phyloP scores from a whole-genome alignment of 2,888 invertebrate genomes.

The Clostera curtula region DNA sequence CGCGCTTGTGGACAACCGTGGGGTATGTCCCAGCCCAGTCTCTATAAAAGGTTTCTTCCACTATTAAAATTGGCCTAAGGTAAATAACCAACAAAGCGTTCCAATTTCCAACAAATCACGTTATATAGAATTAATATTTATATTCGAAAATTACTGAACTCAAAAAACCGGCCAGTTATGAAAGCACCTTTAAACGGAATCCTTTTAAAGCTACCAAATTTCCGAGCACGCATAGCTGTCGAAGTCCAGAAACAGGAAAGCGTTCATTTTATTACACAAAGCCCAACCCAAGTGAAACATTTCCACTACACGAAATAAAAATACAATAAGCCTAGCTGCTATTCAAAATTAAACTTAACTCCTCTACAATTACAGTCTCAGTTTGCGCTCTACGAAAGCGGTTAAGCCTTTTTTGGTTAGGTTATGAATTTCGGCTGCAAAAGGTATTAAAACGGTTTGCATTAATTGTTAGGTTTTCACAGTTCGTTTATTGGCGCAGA shows the following conservation, averaged over 20 bases:
- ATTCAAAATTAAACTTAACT: conserved; percentile 23
- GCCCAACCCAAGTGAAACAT: conserved; percentile 50
- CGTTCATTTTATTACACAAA: conserved; percentile 58
- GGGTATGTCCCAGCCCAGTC: too few species aligned
- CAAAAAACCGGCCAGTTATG: conserved; percentile 6
- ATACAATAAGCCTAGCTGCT: conserved; percentile 19
- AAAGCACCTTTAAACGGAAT: conserved; percentile 12
- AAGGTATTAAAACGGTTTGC: conserved; percentile 55
- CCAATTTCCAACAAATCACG: too few species aligned
- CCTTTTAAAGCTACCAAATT: conserved; percentile 25
- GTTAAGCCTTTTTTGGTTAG: conserved; percentile 18
- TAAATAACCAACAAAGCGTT: too few species aligned
- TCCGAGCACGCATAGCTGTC: conserved; percentile 38
- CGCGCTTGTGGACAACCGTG: too few species aligned
- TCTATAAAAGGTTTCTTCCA: too few species aligned
- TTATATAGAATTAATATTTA: too few species aligned
- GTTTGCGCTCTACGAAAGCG: conserved; percentile 16
- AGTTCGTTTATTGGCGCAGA: conserved; percentile 42
- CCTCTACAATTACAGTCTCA: conserved; percentile 15
- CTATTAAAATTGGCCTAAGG: too few species aligned
- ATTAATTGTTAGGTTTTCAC: conserved; percentile 61
- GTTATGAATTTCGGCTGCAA: conserved; percentile 29
- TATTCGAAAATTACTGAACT: conserved; percentile 1
- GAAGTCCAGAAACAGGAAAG: conserved; percentile 49
- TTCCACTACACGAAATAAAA: conserved; percentile 27